Percentiles rank a stretch among this genome's conserved stretches.
phyloP scores from a whole-genome alignment of 2,888 invertebrate species.

The Nephrotoma appendiculata region DNA sequence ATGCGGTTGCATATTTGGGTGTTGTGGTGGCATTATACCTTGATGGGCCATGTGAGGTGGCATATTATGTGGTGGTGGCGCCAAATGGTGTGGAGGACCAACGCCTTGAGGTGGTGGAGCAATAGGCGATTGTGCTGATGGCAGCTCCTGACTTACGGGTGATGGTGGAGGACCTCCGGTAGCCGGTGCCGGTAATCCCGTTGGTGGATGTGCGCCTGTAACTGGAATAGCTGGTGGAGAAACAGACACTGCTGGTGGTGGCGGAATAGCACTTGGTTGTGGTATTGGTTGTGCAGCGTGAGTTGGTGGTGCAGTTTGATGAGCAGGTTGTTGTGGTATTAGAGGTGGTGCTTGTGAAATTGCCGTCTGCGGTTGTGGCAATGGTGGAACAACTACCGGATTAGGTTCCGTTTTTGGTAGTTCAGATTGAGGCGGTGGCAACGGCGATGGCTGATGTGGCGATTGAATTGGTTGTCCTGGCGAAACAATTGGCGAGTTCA shows the following conservation, averaged over 20 bases:
- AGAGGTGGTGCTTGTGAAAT: conserved; percentile 19
- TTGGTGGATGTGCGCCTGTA: neutral
- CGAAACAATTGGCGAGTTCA: conserved; percentile 8
- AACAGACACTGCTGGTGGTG: conserved; percentile 8
- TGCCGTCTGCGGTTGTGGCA: conserved; percentile 43
- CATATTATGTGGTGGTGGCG: conserved; percentile 22
- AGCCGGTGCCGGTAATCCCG: conserved; percentile 9
- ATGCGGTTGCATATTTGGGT: conserved; percentile 22
- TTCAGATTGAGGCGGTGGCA: neutral
- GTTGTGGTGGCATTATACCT: conserved; percentile 23
- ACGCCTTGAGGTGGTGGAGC: conserved; percentile 11
- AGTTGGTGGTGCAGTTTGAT: conserved; percentile 3
- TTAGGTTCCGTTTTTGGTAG: neutral
- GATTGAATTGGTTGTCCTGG: conserved; percentile 11
- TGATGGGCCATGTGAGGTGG: conserved; percentile 26
- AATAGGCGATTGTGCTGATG: conserved; percentile 13
- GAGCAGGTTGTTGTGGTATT: neutral
- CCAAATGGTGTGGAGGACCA: conserved; percentile 22
- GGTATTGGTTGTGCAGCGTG: neutral
- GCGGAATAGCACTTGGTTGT: conserved; percentile 10
- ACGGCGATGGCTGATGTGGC: conserved; percentile 5
- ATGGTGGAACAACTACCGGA: conserved; percentile 11
- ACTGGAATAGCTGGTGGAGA: conserved; percentile 11
- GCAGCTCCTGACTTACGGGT: conserved; percentile 14
- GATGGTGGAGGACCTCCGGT: conserved; percentile 17